These are phyloP conservation scores for Pseudochromis fuscus DNA, from an alignment of 2,797 vertebrate species.

Conservation along the genomic window DNA sequence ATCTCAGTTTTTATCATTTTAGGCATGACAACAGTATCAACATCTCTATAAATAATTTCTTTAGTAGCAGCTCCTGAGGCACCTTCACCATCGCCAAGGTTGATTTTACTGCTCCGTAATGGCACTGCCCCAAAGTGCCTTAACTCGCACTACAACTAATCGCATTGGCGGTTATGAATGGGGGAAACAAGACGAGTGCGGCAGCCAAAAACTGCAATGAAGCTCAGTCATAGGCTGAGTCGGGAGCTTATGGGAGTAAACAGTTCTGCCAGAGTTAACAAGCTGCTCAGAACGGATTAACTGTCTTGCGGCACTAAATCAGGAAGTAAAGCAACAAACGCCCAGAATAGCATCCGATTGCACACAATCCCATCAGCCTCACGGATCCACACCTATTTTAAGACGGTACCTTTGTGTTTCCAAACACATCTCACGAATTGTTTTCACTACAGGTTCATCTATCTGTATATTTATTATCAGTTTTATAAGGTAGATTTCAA, in stretches of 20 bases:
- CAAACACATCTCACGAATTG: slow-evolving; percentile 8
- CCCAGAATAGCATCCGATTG: slow-evolving; percentile 50
- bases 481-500: no score
- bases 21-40: no score
- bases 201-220: background rate
- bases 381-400: slow-evolving; percentile 20
- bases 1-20: no score
- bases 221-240: no score
- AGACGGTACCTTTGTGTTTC: slow-evolving; percentile 12
- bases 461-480: no score
- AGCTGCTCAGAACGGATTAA: slow-evolving; percentile 68
- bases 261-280: slow-evolving; percentile 29
- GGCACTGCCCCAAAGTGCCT: background rate
- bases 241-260: no score
- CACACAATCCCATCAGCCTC: slow-evolving; percentile 52
- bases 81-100: no score
- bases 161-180: background rate
- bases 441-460: no score
- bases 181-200: background rate
- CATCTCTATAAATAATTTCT: background rate
- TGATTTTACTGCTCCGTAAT: no score
- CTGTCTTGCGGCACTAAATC: slow-evolving; percentile 43
- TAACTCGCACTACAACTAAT: background rate
- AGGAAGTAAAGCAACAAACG: slow-evolving; percentile 58
- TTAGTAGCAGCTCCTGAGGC: no score